phyloP scores from a whole-genome alignment of 2,797 vertebrate species.

The Girardinus metallicus region DNA sequence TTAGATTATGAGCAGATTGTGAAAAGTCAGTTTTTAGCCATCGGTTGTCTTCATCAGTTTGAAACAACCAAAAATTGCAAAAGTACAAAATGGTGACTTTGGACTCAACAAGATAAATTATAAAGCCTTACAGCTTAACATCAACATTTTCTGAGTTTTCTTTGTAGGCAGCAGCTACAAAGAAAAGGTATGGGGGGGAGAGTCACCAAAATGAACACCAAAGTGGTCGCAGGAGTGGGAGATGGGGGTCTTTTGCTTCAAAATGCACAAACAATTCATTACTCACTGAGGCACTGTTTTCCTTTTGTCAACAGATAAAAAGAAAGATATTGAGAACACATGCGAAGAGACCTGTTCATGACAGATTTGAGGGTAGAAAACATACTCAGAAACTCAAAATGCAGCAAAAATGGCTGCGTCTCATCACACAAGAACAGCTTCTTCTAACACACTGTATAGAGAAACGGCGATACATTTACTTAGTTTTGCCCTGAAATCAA shows the following conservation, averaged over 20 bases:
- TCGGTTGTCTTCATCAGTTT: not conserved
- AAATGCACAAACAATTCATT: slow-evolving; percentile 53
- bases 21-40: not conserved
- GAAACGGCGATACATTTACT: slow-evolving; percentile 42
- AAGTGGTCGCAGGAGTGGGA: slow-evolving; percentile 41
- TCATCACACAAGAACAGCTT: slow-evolving; percentile 50
- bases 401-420: slow-evolving; percentile 62
- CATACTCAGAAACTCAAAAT: slow-evolving; percentile 38
- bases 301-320: slow-evolving; percentile 51
- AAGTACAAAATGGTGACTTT: not conserved
- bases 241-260: slow-evolving; percentile 21
- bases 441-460: slow-evolving; percentile 43
- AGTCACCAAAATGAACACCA: slow-evolving; percentile 24
- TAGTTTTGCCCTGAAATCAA: slow-evolving; percentile 29
- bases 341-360: slow-evolving; percentile 62
- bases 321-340: slow-evolving; percentile 64
- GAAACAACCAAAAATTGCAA: not conserved
- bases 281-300: slow-evolving; percentile 59
- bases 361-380: slow-evolving; percentile 52
- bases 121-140: not conserved
- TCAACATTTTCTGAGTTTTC: not conserved
- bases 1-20: not conserved
- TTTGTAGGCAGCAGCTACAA: not conserved
- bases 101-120: not conserved
- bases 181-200: not conserved